Conservation (phyloP, 2,888 invertebrate species). For the Netelia virgata region DNA sequence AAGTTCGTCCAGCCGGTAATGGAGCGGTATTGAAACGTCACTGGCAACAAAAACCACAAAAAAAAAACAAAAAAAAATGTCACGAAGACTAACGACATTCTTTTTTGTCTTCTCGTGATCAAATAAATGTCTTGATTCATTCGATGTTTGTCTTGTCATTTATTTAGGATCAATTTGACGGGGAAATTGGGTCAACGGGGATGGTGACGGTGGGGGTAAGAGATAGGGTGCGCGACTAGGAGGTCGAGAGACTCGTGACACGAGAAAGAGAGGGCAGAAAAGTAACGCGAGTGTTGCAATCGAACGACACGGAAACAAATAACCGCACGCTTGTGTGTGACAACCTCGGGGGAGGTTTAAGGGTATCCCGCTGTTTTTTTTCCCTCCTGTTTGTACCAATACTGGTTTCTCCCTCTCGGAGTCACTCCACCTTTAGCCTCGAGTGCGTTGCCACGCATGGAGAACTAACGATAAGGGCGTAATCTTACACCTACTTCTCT, state of each 20-base stretch:
- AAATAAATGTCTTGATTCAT: slow-evolving; percentile 82
- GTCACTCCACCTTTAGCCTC: slow-evolving; percentile 56
- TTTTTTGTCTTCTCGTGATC: slow-evolving; percentile 76
- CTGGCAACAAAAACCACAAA: not conserved
- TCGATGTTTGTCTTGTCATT: slow-evolving; percentile 79
- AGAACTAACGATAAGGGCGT: slow-evolving; percentile 79
- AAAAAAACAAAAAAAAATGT: slow-evolving; percentile 41
- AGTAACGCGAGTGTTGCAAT: slow-evolving; percentile 68
- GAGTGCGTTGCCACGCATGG: slow-evolving; percentile 56
- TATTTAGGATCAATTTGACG: slow-evolving; percentile 80
- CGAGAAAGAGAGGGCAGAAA: slow-evolving; percentile 75
- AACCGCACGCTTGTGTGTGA: slow-evolving; percentile 67
- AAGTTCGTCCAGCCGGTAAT: slow-evolving; percentile 34
- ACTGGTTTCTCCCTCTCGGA: slow-evolving; percentile 5
- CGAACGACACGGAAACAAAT: slow-evolving; percentile 79
- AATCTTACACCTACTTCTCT: slow-evolving; percentile 81
- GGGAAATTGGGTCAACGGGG: slow-evolving; percentile 82
- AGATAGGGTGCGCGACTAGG: slow-evolving; percentile 30
- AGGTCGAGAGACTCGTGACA: slow-evolving; percentile 70
- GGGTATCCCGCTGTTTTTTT: slow-evolving; percentile 42
- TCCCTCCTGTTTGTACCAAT: slow-evolving; percentile 16
- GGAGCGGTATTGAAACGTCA: slow-evolving; percentile 7
- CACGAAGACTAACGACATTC: slow-evolving; percentile 76
- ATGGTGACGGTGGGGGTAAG: slow-evolving; percentile 70
- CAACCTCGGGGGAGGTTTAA: slow-evolving; percentile 33